phyloP scores from a whole-genome alignment of 1,140 invertebrate species.

The Olivierus martensii region DNA sequence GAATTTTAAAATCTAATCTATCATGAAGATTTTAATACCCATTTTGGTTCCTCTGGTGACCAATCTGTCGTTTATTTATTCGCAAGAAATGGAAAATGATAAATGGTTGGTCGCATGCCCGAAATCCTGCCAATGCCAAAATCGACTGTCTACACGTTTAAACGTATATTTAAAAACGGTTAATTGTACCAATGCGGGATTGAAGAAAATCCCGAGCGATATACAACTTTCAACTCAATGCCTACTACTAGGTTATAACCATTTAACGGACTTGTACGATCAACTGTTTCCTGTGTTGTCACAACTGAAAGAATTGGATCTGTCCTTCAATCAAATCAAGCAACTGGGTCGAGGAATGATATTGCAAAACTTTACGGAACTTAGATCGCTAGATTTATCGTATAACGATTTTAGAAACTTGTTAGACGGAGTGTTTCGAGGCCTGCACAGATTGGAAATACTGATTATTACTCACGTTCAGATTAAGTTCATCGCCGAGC shows the following conservation, averaged over 20 bases:
- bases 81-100: too few species aligned
- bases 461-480: constrained; percentile 28
- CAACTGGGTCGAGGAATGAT: constrained; percentile 29
- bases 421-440: constrained; percentile 58
- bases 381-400: constrained; percentile 59
- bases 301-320: constrained; percentile 18
- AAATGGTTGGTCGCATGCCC: background rate
- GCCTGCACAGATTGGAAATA: constrained; percentile 57
- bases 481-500: constrained; percentile 46
- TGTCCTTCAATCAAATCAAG: constrained; percentile 24
- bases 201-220: constrained; percentile 1
- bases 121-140: background rate
- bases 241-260: constrained; percentile 2
- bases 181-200: constrained; percentile 5
- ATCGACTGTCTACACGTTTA: too few species aligned
- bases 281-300: constrained; percentile 3
- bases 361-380: constrained; percentile 57
- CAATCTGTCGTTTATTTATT: too few species aligned
- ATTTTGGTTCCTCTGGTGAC: too few species aligned
- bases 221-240: constrained; percentile 1
- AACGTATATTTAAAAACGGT: background rate
- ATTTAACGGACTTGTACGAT: constrained; percentile 8
- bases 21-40: too few species aligned
- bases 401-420: constrained; percentile 58
- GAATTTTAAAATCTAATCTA: too few species aligned